Conservation (phyloP, 2,113 vertebrate species). For the Hydropotes inermis region DNA sequence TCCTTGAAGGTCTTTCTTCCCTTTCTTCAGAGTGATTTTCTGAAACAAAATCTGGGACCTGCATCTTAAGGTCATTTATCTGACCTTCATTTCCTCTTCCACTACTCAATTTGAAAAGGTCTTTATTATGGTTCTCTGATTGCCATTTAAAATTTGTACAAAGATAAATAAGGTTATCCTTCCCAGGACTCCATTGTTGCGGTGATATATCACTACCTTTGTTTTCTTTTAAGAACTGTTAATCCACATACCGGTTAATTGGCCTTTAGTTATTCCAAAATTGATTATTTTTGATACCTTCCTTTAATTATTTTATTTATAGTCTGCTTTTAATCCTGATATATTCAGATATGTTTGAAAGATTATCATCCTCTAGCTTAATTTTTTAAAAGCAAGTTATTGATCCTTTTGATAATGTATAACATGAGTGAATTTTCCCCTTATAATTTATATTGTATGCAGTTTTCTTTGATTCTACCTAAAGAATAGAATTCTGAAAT, state of each 20-base stretch:
- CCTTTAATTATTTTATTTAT: neutral
- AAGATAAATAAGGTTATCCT: neutral
- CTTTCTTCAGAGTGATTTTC: neutral
- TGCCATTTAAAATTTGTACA: neutral
- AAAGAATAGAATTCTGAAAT: neutral
- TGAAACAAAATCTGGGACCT: neutral
- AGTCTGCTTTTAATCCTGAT: neutral
- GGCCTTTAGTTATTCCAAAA: neutral
- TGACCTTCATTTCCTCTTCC: conserved; percentile 30
- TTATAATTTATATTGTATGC: neutral
- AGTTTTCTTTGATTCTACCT: neutral
- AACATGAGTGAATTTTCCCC: neutral
- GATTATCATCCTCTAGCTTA: neutral
- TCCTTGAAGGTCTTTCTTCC: neutral
- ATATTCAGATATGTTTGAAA: neutral
- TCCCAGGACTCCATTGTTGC: neutral
- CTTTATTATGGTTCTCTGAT: conserved; percentile 1
- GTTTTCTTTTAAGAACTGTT: neutral
- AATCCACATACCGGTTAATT: neutral
- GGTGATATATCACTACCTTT: neutral
- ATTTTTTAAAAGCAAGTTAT: neutral
- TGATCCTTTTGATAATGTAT: neutral
- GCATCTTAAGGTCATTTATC: neutral
- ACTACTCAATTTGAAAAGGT: neutral
- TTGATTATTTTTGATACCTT: neutral